These are phyloP conservation scores for Arizona elegans DNA, from an alignment of 2,113 vertebrate genomes.

Conservation along the genomic window DNA sequence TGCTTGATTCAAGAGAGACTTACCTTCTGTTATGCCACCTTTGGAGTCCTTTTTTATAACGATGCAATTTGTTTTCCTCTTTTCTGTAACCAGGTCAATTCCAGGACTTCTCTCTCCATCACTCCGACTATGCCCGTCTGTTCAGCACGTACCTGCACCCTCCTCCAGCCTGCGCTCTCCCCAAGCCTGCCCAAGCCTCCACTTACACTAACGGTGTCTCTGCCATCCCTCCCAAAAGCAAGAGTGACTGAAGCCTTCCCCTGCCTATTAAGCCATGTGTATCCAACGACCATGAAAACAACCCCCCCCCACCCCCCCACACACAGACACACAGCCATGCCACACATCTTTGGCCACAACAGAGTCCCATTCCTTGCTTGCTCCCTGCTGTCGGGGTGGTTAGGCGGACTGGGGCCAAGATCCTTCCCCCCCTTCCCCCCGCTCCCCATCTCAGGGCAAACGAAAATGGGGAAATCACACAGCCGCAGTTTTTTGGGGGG, in stretches of 20 bases:
- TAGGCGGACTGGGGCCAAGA: slow-evolving; percentile 4
- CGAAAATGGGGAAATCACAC: slow-evolving; percentile 15
- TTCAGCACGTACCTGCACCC: slow-evolving; percentile 61
- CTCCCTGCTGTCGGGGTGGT: slow-evolving; percentile 31
- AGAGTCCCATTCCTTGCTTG: neutral
- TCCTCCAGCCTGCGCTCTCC: neutral
- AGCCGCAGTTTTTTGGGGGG: neutral
- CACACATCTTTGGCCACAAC: slow-evolving; percentile 3
- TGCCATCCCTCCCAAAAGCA: slow-evolving; percentile 45
- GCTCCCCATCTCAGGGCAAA: slow-evolving; percentile 29
- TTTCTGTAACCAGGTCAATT: slow-evolving; percentile 51
- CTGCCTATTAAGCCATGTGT: slow-evolving; percentile 18
- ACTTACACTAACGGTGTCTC: slow-evolving; percentile 49
- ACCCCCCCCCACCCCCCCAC: too few species aligned
- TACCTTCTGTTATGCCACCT: neutral
- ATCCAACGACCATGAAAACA: neutral
- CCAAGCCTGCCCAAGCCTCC: slow-evolving; percentile 25
- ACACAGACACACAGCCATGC: neutral
- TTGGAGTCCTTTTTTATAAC: neutral
- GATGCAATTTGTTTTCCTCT: neutral
- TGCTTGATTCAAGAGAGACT: neutral
- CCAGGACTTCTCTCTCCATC: slow-evolving; percentile 59
- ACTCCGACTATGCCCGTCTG: slow-evolving; percentile 59
- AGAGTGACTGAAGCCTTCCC: slow-evolving; percentile 49
- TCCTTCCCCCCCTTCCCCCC: neutral